These are phyloP conservation scores for Podargus strigoides DNA, from an alignment of 2,797 vertebrate genomes.

Conservation along the genomic window DNA sequence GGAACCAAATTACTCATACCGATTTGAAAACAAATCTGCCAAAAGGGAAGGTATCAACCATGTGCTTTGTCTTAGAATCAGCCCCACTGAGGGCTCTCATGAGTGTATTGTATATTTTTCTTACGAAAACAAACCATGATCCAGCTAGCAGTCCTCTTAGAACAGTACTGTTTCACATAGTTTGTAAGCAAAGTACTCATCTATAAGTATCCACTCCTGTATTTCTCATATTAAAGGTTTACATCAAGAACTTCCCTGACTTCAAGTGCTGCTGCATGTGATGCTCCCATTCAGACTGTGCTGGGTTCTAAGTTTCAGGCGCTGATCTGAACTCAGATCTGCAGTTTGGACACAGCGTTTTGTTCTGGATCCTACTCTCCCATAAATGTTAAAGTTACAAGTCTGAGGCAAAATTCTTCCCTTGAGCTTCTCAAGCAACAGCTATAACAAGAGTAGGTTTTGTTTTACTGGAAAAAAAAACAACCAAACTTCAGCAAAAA, in stretches of 20 bases:
- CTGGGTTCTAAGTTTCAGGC: neutral
- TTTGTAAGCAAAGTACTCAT: neutral
- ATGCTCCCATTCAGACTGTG: neutral
- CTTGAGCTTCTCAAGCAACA: neutral
- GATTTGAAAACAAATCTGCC: slow-evolving; percentile 59
- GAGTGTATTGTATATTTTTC: neutral
- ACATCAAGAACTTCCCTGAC: neutral
- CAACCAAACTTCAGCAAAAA: neutral
- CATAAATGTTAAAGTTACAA: neutral
- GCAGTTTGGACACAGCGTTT: neutral
- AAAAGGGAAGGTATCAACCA: slow-evolving; percentile 40
- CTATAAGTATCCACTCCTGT: neutral
- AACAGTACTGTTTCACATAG: neutral
- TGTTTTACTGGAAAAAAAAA: neutral
- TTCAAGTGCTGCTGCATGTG: neutral
- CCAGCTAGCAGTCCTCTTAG: neutral
- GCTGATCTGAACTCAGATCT: neutral
- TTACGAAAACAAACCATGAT: neutral
- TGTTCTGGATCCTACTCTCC: neutral
- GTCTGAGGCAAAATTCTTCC: neutral
- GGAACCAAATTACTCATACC: slow-evolving; percentile 26
- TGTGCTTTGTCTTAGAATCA: slow-evolving; percentile 30
- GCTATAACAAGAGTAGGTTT: neutral
- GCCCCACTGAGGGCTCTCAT: neutral
- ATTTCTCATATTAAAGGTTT: neutral